A percentile compares a stretch with the other conserved stretches of the same genome.
These are phyloP conservation scores for Pseudolaguvia tuberculata DNA, from an alignment of 2,113 vertebrate species.

Conservation along the genomic window DNA sequence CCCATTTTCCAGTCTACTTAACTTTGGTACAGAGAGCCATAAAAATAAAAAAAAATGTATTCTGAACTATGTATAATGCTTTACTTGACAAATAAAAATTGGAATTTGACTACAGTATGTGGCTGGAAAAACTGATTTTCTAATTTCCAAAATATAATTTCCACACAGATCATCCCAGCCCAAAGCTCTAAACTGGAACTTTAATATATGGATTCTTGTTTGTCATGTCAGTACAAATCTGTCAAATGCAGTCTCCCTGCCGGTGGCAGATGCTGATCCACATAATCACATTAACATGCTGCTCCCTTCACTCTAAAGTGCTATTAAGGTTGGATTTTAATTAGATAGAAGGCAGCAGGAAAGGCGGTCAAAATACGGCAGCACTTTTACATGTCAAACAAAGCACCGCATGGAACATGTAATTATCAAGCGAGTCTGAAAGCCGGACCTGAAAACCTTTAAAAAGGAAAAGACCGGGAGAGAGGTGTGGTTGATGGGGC, in stretches of 20 bases:
- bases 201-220: neutral
- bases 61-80: too few relatives aligned
- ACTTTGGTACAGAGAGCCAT: too few relatives aligned
- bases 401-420: conserved; percentile 29
- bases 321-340: conserved; percentile 19
- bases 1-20: too few relatives aligned
- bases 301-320: conserved; percentile 19
- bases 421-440: conserved; percentile 36
- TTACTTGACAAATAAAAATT: too few relatives aligned
- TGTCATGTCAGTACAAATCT: conserved; percentile 26
- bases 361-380: conserved; percentile 35
- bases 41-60: too few relatives aligned
- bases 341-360: conserved; percentile 15
- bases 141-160: too few relatives aligned
- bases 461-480: neutral
- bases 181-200: neutral
- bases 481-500: conserved; percentile 67
- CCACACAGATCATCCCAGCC: too few relatives aligned
- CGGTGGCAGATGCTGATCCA: conserved; percentile 15
- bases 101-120: too few relatives aligned
- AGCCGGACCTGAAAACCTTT: conserved; percentile 12
- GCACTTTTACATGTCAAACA: conserved; percentile 32
- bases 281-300: conserved; percentile 28
- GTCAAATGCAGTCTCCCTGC: neutral
- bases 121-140: too few relatives aligned